phyloP scores from a whole-genome alignment of 2,797 vertebrate genomes.

The Heliangelus exortis region DNA sequence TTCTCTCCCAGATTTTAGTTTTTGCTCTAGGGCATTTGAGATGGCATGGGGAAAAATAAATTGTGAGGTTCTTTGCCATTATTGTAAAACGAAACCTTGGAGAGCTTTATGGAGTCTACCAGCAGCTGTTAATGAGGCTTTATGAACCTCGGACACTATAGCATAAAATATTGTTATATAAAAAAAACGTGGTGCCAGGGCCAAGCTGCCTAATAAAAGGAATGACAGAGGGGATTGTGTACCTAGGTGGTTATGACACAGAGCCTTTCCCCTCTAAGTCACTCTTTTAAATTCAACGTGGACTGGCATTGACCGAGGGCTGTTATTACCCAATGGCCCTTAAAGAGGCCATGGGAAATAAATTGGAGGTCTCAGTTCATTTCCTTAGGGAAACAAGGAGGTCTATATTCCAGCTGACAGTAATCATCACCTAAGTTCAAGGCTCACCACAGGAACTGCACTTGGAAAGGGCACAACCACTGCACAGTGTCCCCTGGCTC shows the following conservation, averaged over 20 bases:
- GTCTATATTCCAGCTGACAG: neutral
- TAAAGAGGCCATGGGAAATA: conserved; percentile 19
- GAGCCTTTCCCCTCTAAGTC: conserved; percentile 19
- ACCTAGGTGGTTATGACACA: neutral
- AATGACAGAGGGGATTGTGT: neutral
- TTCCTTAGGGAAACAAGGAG: conserved; percentile 19
- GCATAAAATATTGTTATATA: conserved; percentile 45
- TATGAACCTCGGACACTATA: conserved; percentile 62
- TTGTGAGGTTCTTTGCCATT: conserved; percentile 26
- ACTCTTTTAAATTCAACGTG: conserved; percentile 22
- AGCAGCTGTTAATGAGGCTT: conserved; percentile 68
- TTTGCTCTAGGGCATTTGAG: conserved; percentile 63
- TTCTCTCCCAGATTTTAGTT: neutral
- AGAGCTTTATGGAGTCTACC: conserved; percentile 49
- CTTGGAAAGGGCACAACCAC: neutral
- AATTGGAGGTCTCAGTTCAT: conserved; percentile 3
- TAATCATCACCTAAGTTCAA: conserved; percentile 4
- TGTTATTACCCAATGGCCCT: conserved; percentile 3
- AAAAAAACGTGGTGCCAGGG: conserved; percentile 54
- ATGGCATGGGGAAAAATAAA: conserved; percentile 21
- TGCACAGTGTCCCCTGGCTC: accelerated
- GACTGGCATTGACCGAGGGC: conserved; percentile 33
- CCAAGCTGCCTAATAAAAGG: conserved; percentile 58
- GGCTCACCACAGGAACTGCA: neutral
- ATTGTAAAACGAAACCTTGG: conserved; percentile 57